These are phyloP conservation scores for Folsomia candida DNA, from an alignment of 2,888 invertebrate species.

Conservation along the genomic window DNA sequence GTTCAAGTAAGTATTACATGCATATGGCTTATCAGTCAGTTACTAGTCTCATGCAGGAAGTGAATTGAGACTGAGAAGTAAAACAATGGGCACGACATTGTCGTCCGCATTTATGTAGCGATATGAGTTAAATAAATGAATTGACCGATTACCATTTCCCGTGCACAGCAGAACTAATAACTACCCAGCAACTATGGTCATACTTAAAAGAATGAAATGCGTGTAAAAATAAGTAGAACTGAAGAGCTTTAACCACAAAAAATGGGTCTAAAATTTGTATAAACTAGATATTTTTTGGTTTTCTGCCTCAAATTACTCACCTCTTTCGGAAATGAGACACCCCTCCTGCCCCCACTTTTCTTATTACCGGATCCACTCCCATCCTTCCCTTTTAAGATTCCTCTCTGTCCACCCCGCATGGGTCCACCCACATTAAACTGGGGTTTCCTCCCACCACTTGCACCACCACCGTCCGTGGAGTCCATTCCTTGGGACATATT, in stretches of 20 bases:
- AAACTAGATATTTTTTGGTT: too few relatives aligned
- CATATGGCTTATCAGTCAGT: too few relatives aligned
- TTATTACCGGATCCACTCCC: conserved; percentile 2
- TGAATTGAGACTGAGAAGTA: not conserved
- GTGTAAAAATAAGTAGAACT: too few relatives aligned
- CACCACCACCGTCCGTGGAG: not conserved
- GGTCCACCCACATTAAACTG: conserved; percentile 18
- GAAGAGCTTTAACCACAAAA: too few relatives aligned
- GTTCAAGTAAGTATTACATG: not conserved
- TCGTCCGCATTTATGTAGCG: not conserved
- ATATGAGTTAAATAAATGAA: not conserved
- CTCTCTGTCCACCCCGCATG: conserved; percentile 15
- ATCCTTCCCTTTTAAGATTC: conserved; percentile 45
- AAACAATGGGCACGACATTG: not conserved
- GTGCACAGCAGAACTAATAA: too few relatives aligned
- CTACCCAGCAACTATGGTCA: too few relatives aligned
- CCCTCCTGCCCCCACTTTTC: conserved; percentile 39
- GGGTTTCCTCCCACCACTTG: conserved; percentile 18
- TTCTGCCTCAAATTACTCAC: too few relatives aligned
- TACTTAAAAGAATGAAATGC: too few relatives aligned
- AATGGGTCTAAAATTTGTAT: too few relatives aligned
- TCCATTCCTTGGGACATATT: not conserved
- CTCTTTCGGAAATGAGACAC: conserved; percentile 49
- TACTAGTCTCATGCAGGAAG: not conserved
- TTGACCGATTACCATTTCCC: not conserved